phyloP scores from a whole-genome alignment of 2,113 vertebrate genomes.

The Ammodytes dubius region DNA sequence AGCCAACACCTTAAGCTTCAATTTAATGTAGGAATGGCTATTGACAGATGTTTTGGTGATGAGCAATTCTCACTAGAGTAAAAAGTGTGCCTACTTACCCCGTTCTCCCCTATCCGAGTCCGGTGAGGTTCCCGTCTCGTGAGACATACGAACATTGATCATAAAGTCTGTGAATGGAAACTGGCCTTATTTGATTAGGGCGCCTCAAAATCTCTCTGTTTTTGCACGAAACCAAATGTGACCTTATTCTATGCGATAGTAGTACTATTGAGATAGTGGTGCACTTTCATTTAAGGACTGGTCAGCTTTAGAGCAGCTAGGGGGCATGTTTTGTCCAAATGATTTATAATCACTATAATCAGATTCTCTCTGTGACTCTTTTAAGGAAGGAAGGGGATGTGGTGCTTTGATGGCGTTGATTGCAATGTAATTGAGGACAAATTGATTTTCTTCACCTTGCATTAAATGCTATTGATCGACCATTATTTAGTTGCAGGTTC shows the following conservation, averaged over 20 bases:
- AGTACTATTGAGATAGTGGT: not conserved
- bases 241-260: not conserved
- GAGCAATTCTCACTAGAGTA: too few relatives aligned
- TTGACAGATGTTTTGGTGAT: too few relatives aligned
- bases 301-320: constrained; percentile 15
- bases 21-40: too few relatives aligned
- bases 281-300: constrained; percentile 15
- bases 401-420: constrained; percentile 42
- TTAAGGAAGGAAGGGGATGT: constrained; percentile 12
- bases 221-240: constrained; percentile 14
- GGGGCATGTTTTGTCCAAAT: constrained; percentile 32
- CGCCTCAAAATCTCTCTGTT: constrained; percentile 1
- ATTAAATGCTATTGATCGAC: constrained; percentile 44
- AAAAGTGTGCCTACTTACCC: too few relatives aligned
- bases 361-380: constrained; percentile 30
- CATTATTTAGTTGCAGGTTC: constrained; percentile 43
- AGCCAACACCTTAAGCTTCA: too few relatives aligned
- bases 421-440: constrained; percentile 53
- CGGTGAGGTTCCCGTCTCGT: constrained; percentile 41
- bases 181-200: constrained; percentile 23
- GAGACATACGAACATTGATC: constrained; percentile 32
- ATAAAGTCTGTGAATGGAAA: constrained; percentile 39
- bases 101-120: too few relatives aligned
- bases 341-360: constrained; percentile 53
- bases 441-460: constrained; percentile 67